These are phyloP conservation scores for Budorcas taxicolor DNA, from an alignment of 2,113 vertebrate genomes.

Conservation along the genomic window DNA sequence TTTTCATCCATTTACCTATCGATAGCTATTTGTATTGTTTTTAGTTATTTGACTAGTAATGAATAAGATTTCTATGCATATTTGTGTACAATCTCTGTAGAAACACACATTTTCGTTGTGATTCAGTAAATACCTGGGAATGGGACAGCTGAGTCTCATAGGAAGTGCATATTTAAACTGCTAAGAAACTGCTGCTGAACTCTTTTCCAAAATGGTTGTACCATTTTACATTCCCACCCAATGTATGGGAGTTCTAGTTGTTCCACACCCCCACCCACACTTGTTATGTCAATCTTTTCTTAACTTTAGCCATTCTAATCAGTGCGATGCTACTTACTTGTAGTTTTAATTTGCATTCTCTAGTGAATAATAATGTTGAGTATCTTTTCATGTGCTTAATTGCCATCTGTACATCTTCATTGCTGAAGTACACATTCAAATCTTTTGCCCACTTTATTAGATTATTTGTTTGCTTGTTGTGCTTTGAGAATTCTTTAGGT, in stretches of 20 bases:
- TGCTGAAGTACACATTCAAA: background rate
- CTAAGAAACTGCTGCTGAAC: background rate
- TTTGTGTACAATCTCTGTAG: background rate
- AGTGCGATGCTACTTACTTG: background rate
- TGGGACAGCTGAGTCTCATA: background rate
- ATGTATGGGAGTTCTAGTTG: background rate
- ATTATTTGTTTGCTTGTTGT: background rate
- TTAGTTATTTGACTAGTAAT: background rate
- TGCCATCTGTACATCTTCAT: background rate
- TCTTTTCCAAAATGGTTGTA: background rate
- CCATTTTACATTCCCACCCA: background rate
- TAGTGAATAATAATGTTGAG: background rate
- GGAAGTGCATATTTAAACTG: background rate
- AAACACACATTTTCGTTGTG: background rate
- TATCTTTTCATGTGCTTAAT: background rate
- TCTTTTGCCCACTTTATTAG: background rate
- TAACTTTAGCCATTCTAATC: background rate
- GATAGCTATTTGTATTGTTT: background rate
- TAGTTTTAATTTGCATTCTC: background rate
- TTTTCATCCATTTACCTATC: background rate
- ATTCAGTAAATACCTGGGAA: background rate
- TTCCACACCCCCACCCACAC: background rate
- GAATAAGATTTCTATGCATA: background rate
- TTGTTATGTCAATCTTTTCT: background rate
- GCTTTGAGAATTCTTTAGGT: background rate